Base-by-base conservation (phyloP, 2,888 invertebrate genomes). In the Patella ulyssiponensis region DNA sequence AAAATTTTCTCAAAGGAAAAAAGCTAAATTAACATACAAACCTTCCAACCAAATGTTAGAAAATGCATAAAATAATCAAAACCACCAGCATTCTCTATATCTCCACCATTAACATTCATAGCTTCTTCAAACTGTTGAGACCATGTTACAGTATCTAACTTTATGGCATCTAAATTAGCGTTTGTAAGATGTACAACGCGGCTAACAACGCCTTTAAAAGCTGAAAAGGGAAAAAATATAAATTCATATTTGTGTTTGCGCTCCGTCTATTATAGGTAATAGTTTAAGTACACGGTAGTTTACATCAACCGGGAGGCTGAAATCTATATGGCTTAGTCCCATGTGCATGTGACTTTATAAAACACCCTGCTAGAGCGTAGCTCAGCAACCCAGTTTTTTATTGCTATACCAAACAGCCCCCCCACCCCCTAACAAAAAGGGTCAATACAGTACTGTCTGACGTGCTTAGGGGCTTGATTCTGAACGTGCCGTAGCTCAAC, bases 71-170 rank as follows among this genome's bases (percentile, higher is more conserved):
- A 78, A 83, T 94, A 94, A 85, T 94, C 93, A 23, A 88, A 79
- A 27, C 89, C 81, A 7, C 93, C 92, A 1, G 94, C 94, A 78
- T 92, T 92, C 71, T 93, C 93, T 0, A 94, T 79, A 83, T 94
- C 94, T 2, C 94, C 94, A 1, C 94, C 94, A 83, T 94, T 94
- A 4, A 94, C 94, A 70, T 93, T 93, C 90, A 92, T 89, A 9
- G 94, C 93, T 78, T 93, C 92, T 75, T 92, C 89, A 81, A 94
- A 92, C 88, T 94, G 93, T 79, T 92, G 90, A 9, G 89, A 91
- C 92, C 93, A 94, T 0, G 93, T 92, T 73, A 92, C 92, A 56
- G 92, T 91, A 82, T 93, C 92, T 44, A 93, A 91, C 80, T 92
- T 87, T 79, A 94, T 85, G 3, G 92, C 90, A 81, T 94, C 93